A percentile compares a stretch with the other conserved stretches of the same genome.
Evolutionary conservation across 2,797 vertebrate species (phyloP).

Genomic region (Octomys mimax): DNA sequence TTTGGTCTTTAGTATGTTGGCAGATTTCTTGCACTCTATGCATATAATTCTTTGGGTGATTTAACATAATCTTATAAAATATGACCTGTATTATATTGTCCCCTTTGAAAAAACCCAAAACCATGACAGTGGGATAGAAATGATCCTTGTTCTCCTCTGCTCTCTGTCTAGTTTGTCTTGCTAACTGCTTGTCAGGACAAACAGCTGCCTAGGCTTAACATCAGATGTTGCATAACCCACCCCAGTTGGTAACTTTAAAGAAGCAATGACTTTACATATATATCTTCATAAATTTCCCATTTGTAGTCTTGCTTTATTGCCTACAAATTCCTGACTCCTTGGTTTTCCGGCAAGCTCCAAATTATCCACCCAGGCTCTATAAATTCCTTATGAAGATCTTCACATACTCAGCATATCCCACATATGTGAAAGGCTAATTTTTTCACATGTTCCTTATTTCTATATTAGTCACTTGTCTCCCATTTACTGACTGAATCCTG

Average conservation of each 20-base stretch:
- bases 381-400: slow-evolving; percentile 20
- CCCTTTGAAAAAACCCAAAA: too few relatives aligned
- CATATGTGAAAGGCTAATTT: background rate
- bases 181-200: background rate
- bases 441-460: background rate
- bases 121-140: background rate
- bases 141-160: background rate
- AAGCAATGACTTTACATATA: background rate
- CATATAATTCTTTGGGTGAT: too few relatives aligned
- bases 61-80: too few relatives aligned
- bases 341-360: slow-evolving; percentile 23
- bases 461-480: background rate
- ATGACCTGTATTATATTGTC: too few relatives aligned
- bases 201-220: background rate
- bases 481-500: background rate
- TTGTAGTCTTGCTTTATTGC: background rate
- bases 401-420: background rate
- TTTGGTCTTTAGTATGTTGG: too few relatives aligned
- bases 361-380: background rate
- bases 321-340: slow-evolving; percentile 16
- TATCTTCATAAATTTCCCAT: background rate
- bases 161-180: background rate
- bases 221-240: background rate
- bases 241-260: background rate
- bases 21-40: too few relatives aligned